These are phyloP conservation scores for Eulithis prunata DNA, from an alignment of 2,888 invertebrate species.

Conservation along the genomic window DNA sequence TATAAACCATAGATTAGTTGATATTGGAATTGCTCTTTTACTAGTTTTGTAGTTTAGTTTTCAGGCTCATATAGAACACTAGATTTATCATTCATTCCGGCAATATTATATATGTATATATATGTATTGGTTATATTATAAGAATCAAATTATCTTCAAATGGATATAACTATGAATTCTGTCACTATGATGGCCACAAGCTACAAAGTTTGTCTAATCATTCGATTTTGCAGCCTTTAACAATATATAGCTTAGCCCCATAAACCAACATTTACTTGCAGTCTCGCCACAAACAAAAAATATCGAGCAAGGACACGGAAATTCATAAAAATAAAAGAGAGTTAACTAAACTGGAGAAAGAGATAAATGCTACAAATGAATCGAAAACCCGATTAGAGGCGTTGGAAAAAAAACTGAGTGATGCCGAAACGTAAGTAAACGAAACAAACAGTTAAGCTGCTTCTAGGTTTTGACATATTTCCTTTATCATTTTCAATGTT, in stretches of 20 bases:
- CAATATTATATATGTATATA: no score
- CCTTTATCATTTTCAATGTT: no score
- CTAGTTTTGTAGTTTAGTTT: not conserved
- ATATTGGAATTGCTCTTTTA: not conserved
- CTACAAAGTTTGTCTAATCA: not conserved
- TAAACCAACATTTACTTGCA: conserved; percentile 49
- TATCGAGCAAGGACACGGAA: conserved; percentile 84
- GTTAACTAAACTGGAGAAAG: conserved; percentile 76
- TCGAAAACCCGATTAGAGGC: conserved; percentile 82
- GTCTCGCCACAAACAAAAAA: conserved; percentile 87
- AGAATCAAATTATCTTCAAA: no score
- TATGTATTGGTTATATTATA: no score
- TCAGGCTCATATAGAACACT: not conserved
- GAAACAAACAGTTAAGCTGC: no score
- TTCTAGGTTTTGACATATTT: not conserved
- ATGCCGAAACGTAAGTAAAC: conserved; percentile 70
- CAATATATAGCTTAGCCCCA: not conserved
- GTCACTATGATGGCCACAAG: not conserved
- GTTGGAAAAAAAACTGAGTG: conserved; percentile 76
- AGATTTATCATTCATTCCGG: no score
- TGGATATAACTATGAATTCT: no score
- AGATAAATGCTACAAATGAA: conserved; percentile 85
- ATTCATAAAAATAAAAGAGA: conserved; percentile 83
- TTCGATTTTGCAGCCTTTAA: not conserved
- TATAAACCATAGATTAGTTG: no score